Evolutionary conservation across 2,888 invertebrate species (phyloP).

Genomic region (Perizoma flavofasciatum): DNA sequence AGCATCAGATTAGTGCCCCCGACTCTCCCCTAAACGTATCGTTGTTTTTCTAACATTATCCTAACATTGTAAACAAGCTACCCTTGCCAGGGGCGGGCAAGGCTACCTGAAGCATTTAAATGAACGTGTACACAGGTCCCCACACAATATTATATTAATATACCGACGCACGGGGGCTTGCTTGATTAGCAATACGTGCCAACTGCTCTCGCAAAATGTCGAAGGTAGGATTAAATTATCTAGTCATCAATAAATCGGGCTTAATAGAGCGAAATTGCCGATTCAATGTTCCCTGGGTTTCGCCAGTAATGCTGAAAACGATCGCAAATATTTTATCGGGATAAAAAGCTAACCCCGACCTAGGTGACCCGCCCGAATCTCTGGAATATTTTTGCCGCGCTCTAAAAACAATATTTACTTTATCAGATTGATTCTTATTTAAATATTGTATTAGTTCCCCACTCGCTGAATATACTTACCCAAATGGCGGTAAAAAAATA

Average conservation of each 20-base stretch:
- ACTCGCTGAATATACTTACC: slow-evolving; percentile 25
- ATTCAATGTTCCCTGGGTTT: slow-evolving; percentile 25
- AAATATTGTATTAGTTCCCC: slow-evolving; percentile 27
- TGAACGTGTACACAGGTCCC: slow-evolving; percentile 39
- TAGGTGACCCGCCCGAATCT: slow-evolving; percentile 27
- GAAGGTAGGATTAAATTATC: slow-evolving; percentile 34
- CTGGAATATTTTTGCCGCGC: slow-evolving; percentile 24
- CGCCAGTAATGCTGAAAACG: slow-evolving; percentile 29
- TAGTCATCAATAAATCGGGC: slow-evolving; percentile 35
- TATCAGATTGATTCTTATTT: slow-evolving; percentile 36
- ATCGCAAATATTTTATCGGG: slow-evolving; percentile 25
- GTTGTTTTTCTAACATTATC: slow-evolving; percentile 76
- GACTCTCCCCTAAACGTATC: slow-evolving; percentile 61
- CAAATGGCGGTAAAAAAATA: slow-evolving; percentile 52
- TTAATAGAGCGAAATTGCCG: slow-evolving; percentile 33
- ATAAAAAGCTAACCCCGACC: slow-evolving; percentile 27
- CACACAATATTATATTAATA: slow-evolving; percentile 39
- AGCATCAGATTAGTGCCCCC: slow-evolving; percentile 72
- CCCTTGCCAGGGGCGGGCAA: slow-evolving; percentile 46
- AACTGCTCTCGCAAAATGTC: slow-evolving; percentile 30
- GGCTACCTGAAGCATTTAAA: slow-evolving; percentile 59
- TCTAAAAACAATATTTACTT: slow-evolving; percentile 33
- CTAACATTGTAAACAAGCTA: slow-evolving; percentile 62
- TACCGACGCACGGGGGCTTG: slow-evolving; percentile 27
- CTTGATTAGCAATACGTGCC: slow-evolving; percentile 38